Evolutionary conservation across 2,113 vertebrate genomes (phyloP).

Genomic region (Odocoileus virginianus): DNA sequence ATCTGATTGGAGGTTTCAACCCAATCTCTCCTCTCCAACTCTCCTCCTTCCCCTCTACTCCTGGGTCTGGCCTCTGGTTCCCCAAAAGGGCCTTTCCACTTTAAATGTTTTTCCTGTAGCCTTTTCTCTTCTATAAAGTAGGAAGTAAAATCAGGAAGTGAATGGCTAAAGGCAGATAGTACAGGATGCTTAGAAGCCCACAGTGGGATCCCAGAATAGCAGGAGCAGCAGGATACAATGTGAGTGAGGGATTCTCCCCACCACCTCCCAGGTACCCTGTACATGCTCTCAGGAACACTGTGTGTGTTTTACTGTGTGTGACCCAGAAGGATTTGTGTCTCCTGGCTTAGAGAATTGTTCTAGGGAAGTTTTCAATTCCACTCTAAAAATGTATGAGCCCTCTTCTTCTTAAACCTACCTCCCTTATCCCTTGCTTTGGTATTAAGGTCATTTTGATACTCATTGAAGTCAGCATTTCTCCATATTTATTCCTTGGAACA

Average conservation of each 20-base stretch:
- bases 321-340: neutral
- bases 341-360: neutral
- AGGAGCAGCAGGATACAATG: neutral
- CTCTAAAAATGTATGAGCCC: neutral
- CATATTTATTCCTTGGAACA: neutral
- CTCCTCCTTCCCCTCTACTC: neutral
- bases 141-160: slow-evolving; percentile 45
- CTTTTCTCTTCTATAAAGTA: slow-evolving; percentile 35
- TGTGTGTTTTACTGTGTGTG: neutral
- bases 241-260: no score
- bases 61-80: neutral
- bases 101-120: slow-evolving; percentile 1
- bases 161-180: neutral
- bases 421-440: neutral
- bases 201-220: neutral
- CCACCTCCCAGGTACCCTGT: neutral
- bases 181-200: neutral
- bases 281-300: neutral
- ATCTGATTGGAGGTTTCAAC: neutral
- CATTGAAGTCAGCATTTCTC: neutral
- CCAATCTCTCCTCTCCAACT: neutral
- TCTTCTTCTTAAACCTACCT: neutral
- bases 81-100: neutral
- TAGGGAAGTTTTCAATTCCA: neutral
- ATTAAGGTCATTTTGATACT: neutral